A percentile compares a stretch with the other conserved stretches of the same genome.
phyloP scores from a whole-genome alignment of 2,888 invertebrate species.

The Epinotia brunnichana region DNA sequence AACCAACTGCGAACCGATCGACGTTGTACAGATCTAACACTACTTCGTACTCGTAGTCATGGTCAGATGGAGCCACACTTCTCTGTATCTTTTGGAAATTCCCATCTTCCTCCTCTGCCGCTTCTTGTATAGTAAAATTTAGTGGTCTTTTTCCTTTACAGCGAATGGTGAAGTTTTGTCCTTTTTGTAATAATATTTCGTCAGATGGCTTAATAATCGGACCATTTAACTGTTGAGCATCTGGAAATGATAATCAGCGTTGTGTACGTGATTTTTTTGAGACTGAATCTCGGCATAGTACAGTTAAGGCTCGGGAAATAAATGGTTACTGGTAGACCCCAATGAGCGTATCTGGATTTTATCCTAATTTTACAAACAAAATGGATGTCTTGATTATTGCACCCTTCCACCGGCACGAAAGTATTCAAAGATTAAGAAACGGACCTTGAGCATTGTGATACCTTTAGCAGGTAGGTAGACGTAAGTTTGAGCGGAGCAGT shows the following conservation, averaged over 20 bases:
- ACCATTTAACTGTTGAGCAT: constrained; percentile 63
- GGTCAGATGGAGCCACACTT: constrained; percentile 51
- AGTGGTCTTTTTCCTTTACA: constrained; percentile 67
- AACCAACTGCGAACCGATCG: constrained; percentile 77
- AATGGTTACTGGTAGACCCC: background rate
- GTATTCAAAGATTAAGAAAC: background rate
- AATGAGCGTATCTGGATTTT: background rate
- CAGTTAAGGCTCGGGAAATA: background rate
- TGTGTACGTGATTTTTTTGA: constrained; percentile 16
- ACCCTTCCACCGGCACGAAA: background rate
- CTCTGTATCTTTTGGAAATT: constrained; percentile 53
- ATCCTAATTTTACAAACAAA: background rate
- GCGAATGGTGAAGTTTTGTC: constrained; percentile 70
- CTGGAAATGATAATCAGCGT: constrained; percentile 68
- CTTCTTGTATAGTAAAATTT: constrained; percentile 69
- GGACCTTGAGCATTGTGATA: background rate
- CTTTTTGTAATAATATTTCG: constrained; percentile 71
- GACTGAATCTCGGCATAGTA: background rate
- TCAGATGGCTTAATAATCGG: constrained; percentile 66
- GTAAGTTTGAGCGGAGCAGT: constrained; percentile 45
- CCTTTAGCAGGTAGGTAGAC: background rate
- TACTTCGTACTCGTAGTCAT: constrained; percentile 69
- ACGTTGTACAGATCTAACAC: constrained; percentile 76
- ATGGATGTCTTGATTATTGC: background rate
- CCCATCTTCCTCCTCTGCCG: constrained; percentile 63